These are phyloP conservation scores for Chesias legatella DNA, from an alignment of 2,888 invertebrate genomes.

Conservation along the genomic window DNA sequence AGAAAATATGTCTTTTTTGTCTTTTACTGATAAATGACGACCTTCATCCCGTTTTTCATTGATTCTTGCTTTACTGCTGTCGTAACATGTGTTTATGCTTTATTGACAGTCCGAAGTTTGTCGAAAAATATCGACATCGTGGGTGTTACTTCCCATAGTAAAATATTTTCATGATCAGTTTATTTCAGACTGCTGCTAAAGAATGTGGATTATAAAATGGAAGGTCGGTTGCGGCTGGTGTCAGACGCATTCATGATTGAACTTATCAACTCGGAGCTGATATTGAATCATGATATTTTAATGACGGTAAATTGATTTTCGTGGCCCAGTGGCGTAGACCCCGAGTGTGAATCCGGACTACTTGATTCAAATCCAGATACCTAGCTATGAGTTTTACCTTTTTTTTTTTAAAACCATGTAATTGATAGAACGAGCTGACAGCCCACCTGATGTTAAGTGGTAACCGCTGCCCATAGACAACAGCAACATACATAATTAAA, in stretches of 20 bases:
- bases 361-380: too few relatives aligned
- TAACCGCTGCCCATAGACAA: too few relatives aligned
- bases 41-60: too few relatives aligned
- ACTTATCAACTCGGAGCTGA: slow-evolving; percentile 44
- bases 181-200: slow-evolving; percentile 51
- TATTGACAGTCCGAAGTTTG: not conserved
- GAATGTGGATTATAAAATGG: slow-evolving; percentile 48
- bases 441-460: too few relatives aligned
- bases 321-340: too few relatives aligned
- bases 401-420: too few relatives aligned
- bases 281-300: slow-evolving; percentile 34
- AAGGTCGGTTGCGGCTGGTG: slow-evolving; percentile 54
- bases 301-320: slow-evolving; percentile 46
- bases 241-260: slow-evolving; percentile 49
- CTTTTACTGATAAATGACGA: too few relatives aligned
- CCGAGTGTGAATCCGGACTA: too few relatives aligned
- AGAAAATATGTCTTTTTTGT: too few relatives aligned
- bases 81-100: not conserved
- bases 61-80: not conserved
- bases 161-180: slow-evolving; percentile 4
- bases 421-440: too few relatives aligned
- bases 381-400: too few relatives aligned
- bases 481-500: too few relatives aligned
- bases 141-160: slow-evolving; percentile 3
- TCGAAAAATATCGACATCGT: not conserved